A percentile compares a stretch with the other conserved stretches of the same genome.
Evolutionary conservation across 2,888 invertebrate species (phyloP).

Genomic region (Trachelus iudaicus): DNA sequence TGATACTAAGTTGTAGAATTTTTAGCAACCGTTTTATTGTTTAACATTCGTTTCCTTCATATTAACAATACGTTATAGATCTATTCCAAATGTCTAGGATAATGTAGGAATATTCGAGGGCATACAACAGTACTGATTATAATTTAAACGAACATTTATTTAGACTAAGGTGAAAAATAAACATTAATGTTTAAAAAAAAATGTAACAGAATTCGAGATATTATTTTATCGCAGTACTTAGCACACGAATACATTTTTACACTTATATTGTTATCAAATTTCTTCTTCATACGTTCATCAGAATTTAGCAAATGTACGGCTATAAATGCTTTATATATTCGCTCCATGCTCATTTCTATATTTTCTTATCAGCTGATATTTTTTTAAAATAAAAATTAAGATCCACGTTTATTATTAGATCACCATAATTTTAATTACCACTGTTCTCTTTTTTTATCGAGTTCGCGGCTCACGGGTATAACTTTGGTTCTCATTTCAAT

Average conservation of each 20-base stretch:
- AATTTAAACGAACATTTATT: slow-evolving; percentile 53
- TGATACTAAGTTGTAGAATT: not conserved
- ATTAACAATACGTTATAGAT: not conserved
- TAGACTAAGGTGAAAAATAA: slow-evolving; percentile 54
- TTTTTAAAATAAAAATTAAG: not conserved
- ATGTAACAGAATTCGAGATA: slow-evolving; percentile 36
- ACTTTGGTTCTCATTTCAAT: not conserved
- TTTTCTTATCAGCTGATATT: not conserved
- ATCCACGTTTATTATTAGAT: not conserved
- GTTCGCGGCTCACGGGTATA: not conserved
- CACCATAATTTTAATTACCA: not conserved
- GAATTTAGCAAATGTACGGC: slow-evolving; percentile 31
- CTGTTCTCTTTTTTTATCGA: not conserved
- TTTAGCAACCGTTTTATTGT: not conserved
- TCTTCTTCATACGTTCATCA: slow-evolving; percentile 17
- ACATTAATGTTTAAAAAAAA: slow-evolving; percentile 50
- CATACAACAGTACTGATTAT: slow-evolving; percentile 10
- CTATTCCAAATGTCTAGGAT: not conserved
- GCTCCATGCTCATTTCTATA: not conserved
- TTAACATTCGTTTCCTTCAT: not conserved
- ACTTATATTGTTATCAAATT: slow-evolving; percentile 36
- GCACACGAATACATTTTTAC: slow-evolving; percentile 49
- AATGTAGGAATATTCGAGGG: not conserved
- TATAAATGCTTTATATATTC: not conserved
- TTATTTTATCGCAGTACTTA: slow-evolving; percentile 30